These are phyloP conservation scores for Pseudococcus jackbeardsleyi DNA, from an alignment of 2,888 invertebrate genomes.

Conservation along the genomic window DNA sequence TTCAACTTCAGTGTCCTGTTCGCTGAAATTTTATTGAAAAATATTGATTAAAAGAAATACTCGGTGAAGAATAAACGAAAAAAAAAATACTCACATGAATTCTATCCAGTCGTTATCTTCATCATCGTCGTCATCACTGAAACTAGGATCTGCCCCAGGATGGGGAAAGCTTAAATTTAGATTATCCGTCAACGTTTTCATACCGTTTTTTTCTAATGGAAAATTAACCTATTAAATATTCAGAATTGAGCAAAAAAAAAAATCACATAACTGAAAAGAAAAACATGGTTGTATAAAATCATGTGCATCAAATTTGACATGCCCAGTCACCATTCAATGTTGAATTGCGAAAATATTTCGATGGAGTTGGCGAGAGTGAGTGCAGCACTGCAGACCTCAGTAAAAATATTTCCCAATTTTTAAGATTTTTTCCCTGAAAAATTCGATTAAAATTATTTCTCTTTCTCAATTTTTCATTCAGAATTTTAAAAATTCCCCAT, in stretches of 20 bases:
- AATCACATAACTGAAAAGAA: no score
- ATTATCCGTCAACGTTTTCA: slow-evolving; percentile 64
- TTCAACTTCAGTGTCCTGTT: background rate
- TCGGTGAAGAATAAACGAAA: background rate
- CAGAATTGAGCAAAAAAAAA: background rate
- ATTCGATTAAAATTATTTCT: no score
- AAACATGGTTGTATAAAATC: no score
- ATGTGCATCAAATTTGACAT: no score
- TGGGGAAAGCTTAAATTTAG: slow-evolving; percentile 61
- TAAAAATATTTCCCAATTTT: no score
- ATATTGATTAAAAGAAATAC: background rate
- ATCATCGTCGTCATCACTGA: slow-evolving; percentile 66
- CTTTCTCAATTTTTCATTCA: no score
- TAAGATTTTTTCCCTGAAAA: no score
- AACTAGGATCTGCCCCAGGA: slow-evolving; percentile 46
- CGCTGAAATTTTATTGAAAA: background rate
- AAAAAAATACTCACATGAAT: slow-evolving; percentile 67
- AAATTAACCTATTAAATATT: slow-evolving; percentile 1
- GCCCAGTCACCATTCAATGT: background rate
- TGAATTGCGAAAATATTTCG: no score
- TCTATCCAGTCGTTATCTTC: slow-evolving; percentile 68
- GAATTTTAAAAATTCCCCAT: no score
- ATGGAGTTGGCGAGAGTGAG: no score
- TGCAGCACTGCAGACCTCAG: no score
- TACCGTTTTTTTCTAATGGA: background rate